Conservation (phyloP, 2,888 invertebrate genomes). For the Panzeria rudis region DNA sequence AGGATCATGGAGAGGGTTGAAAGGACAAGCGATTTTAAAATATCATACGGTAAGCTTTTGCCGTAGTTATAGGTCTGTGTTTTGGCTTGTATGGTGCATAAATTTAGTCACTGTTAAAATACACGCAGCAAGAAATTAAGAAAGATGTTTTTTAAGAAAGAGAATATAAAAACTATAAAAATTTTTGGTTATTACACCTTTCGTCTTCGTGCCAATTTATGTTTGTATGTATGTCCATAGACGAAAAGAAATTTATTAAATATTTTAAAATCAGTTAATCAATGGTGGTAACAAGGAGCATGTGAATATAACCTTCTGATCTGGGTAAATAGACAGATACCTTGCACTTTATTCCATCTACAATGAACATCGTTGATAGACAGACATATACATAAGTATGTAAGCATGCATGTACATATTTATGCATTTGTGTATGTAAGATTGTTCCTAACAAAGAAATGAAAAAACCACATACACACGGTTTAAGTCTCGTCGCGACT, state of each 20-base stretch:
- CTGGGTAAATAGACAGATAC: conserved; percentile 49
- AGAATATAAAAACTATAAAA: neutral
- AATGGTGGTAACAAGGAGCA: conserved; percentile 49
- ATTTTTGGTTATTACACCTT: conserved; percentile 3
- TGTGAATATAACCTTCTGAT: conserved; percentile 61
- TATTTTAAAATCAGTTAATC: conserved; percentile 19
- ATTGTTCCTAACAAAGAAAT: conserved; percentile 60
- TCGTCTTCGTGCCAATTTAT: neutral
- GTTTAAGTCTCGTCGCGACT: conserved; percentile 55
- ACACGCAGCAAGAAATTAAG: conserved; percentile 28
- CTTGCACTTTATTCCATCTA: conserved; percentile 61
- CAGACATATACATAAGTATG: neutral
- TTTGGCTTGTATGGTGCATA: conserved; percentile 45
- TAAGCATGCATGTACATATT: neutral
- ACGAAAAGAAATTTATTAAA: conserved; percentile 10
- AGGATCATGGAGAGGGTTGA: conserved; percentile 50
- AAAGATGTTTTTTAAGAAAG: no score
- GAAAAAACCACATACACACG: conserved; percentile 43
- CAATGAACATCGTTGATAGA: conserved; percentile 11
- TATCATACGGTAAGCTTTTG: conserved; percentile 58
- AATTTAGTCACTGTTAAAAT: conserved; percentile 53
- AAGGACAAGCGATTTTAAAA: conserved; percentile 48
- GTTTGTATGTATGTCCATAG: no score
- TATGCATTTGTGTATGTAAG: conserved; percentile 23
- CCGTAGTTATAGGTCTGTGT: conserved; percentile 58